Base-by-base conservation (phyloP, 2,113 vertebrate genomes). In the Pavo muticus region DNA sequence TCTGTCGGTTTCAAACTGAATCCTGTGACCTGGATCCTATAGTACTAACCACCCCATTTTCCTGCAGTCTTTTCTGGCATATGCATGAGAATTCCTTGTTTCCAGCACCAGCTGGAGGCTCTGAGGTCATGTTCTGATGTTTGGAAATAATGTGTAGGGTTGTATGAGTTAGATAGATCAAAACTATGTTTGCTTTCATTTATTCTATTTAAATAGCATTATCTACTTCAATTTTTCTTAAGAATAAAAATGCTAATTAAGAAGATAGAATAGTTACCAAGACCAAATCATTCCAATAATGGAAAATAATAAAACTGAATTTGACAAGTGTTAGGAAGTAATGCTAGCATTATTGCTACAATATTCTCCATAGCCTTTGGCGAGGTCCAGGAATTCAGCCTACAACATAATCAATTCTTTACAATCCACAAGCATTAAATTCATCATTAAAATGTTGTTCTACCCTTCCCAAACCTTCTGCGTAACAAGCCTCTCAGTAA, bases 371-470 rank as follows among this genome's bases (percentile, higher is more conserved):
- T 61, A 75, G 70, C 75, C 91, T 95, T 89, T 88, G 83, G 79
- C 75, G 67, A 90, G 81, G n/a, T 54, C 24, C 39, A 84, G 74
- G 63, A 61, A 69, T 93, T 87, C 77, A 89, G 61, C 52, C 57
- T 75, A 37, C 37, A 78, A 83, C 70, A 65, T 61, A 88, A 94
- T 88, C 96, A 95, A 87, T 95, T 67, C 73, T 85, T 74, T 92
- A 59, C 35, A 90, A 96, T 82, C 91, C 82, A 75, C 35, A 76
- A 92, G 73, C 70, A 93, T 96, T 93, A 92, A 79, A 82, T 87
- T 94, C 45, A 94, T 96, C 87, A 91, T 96, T 96, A 95, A 75
- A 95, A 94, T 82, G 65, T 73, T 92, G 81, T 90, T 95, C 87
- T 96, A 89, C 44, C 69, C 70, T 96, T 97, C 94, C 84, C 59